Evolutionary conservation across 1,140 invertebrate species (phyloP).

Genomic region (Homarus americanus): DNA sequence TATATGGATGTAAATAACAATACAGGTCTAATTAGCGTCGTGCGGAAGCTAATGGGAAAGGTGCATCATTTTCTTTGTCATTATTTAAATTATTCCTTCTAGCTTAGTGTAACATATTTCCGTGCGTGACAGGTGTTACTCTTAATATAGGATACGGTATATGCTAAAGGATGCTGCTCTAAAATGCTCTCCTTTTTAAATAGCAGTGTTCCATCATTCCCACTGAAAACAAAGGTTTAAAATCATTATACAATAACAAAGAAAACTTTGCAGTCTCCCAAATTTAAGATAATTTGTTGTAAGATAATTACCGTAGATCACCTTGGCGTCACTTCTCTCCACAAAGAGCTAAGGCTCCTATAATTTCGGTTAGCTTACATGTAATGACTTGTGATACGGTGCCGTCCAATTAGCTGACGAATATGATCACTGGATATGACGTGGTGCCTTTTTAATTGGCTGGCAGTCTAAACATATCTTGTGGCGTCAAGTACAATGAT

Average conservation of each 20-base stretch:
- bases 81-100: neutral
- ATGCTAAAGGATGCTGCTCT: neutral
- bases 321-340: neutral
- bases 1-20: neutral
- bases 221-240: too few relatives aligned
- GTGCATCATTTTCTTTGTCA: neutral
- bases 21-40: neutral
- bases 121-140: neutral
- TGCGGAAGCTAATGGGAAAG: neutral
- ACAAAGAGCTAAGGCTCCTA: neutral
- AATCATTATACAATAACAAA: neutral
- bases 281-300: neutral
- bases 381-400: neutral
- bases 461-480: neutral
- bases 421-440: neutral
- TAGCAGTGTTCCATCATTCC: neutral
- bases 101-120: neutral
- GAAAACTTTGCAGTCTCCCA: neutral
- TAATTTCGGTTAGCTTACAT: neutral
- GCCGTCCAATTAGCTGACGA: neutral
- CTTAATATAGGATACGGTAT: neutral
- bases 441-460: conserved; percentile 1
- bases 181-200: neutral
- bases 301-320: neutral
- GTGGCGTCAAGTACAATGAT: conserved; percentile 22